Evolutionary conservation across 2,113 vertebrate genomes (phyloP), one percentile per base, ranked within the genome.

Genomic region (Stigmatopora nigra): DNA sequence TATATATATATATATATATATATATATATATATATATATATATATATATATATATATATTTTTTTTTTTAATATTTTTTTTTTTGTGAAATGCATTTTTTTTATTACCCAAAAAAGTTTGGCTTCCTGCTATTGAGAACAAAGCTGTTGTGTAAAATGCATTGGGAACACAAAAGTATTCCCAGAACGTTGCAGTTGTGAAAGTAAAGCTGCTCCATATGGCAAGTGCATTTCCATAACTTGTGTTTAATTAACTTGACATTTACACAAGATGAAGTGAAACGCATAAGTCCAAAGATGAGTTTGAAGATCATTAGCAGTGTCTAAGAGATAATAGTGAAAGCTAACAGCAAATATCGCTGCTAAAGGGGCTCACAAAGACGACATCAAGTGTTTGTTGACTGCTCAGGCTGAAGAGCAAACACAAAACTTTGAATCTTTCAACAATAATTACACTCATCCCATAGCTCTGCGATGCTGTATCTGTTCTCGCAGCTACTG

Each of bases 301-400:
- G 78, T 78, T 77, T 78, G 89, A 90, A 91, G 78, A 83, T 88
- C 83, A 90, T 91, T 92, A 93, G 77, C 82, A 84, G 86, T 14
- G 59, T 67, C 83, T 88, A 89, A 90, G 91, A 84, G 88, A 87
- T 76, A 57, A 88, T 85, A 82, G 81, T 84, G 86, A 85, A 91
- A 91, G 89, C 90, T 87, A 86, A 86, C 85, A 89, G 88, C 92
- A 92, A 94, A 93, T 92, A 93, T 86, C 81, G 80, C 90, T 88
- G 91, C 91, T 91, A 87, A 90, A 79, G 71, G 82, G 72, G 70
- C 90, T 68, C 75, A 94, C 92, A 94, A 91, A 94, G 90, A 91
- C 90, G 90, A 91, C 90, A 81, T 92, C 87, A 90, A 94, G 93
- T 92, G 93, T 93, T 92, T 94, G 84, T 86, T 93, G 94, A 93